Evolutionary conservation across 2,797 vertebrate genomes (phyloP), one percentile per base, ranked within the genome.

Genomic region (Limosa lapponica): DNA sequence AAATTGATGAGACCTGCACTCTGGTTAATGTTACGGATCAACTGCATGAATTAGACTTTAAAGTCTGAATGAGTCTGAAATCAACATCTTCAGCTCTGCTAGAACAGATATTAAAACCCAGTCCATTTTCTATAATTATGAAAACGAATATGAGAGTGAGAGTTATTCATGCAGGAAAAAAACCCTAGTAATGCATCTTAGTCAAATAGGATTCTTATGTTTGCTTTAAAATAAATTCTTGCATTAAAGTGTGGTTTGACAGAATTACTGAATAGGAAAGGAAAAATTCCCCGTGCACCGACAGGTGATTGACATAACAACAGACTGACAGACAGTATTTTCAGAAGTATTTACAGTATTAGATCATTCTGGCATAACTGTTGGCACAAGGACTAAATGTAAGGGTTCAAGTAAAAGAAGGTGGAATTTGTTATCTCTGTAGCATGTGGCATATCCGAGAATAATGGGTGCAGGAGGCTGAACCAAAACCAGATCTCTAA

Each of bases 61-160:
- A 97, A 93, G 73, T 96, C 82, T 95, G 92, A 95, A 95, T 89
- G 83, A 96, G 30, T 57, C 55, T 91, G 87, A 94, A 96, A 89
- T 87, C 84, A 93, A 67, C 83, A 93, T 84, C 82, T 75, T 92
- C 80, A 88, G 78, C 54, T 89, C 72, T 69, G 81, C 87, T 96
- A 77, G 82, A 93, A 80, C 16, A 92, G 73, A 59, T 55, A 59
- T 90, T 90, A 91, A 87, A 91, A 87, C 49, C 37, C 54, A 77
- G 23, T 44, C 49, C 34, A 65, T 82, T 91, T 92, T 95, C 82
- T 84, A 57, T 89, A 93, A 77, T 91, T 90, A 87, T 51, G n/a
- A 89, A 86, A 91, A 70, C 3, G 22, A 93, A 96, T 90, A 94
- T 91, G 75, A 81, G 59, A 93, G 37, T 66, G 64, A 82, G 79